phyloP scores from a whole-genome alignment of 1,140 invertebrate genomes.

The Metopolophium dirhodum region DNA sequence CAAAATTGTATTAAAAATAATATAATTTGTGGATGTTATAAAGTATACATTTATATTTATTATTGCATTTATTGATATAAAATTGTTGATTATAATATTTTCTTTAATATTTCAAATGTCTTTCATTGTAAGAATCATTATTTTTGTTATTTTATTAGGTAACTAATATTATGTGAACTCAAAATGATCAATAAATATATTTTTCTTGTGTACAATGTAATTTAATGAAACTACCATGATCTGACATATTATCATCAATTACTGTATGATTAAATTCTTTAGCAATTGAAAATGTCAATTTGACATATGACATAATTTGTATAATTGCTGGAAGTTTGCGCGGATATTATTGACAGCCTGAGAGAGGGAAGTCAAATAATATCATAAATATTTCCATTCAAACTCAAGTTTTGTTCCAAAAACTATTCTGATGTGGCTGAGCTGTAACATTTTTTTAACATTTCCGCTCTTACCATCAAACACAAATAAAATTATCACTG shows the following conservation, averaged over 20 bases:
- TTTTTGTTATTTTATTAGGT: not conserved
- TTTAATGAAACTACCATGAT: not conserved
- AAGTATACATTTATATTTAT: not conserved
- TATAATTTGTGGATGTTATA: not conserved
- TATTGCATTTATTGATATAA: not conserved
- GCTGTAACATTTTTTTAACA: not conserved
- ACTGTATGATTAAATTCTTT: not conserved
- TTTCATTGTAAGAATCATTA: not conserved
- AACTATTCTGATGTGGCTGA: too few species aligned
- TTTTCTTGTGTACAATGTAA: not conserved
- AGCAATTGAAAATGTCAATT: not conserved
- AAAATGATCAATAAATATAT: too few species aligned
- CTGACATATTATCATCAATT: not conserved
- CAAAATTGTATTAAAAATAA: not conserved
- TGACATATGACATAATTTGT: not conserved
- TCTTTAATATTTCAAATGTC: not conserved
- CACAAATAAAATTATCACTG: too few species aligned
- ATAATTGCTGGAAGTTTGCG: too few species aligned
- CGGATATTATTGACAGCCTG: not conserved
- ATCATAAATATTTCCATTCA: not conserved
- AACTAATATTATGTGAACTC: not conserved
- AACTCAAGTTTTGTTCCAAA: not conserved
- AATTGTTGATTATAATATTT: not conserved
- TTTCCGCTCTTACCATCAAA: too few species aligned
- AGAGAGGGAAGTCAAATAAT: not conserved